Base-by-base conservation (phyloP, 2,888 invertebrate species). In the Herminia tarsipennalis region DNA sequence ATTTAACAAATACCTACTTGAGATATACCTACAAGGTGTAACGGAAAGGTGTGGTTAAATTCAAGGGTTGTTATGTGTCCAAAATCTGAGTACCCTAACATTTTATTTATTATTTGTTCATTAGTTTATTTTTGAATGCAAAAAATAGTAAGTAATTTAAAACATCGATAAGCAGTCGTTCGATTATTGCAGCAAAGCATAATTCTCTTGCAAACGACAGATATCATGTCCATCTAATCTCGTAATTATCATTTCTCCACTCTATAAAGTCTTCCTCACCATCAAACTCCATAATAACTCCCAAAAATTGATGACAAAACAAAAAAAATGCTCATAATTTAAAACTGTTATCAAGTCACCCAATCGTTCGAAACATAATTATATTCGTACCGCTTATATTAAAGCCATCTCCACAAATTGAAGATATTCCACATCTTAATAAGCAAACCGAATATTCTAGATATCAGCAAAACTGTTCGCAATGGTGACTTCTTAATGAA, bases 401-500 rank as follows among this genome's bases (percentile, higher is more conserved):
- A 79, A 83, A 84, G 81, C 78, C 70, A 79, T 76, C 75, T 71
- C 66, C 65, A 70, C 74, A 73, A 81, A 80, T 78, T 76, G 79
- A 80, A 81, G 81, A 82, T 79, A 84, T 85, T 83, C 78, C 73
- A 72, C 80, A 67, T 81, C 82, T 86, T 84, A 85, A 85, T 86
- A 85, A 83, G 80, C 72, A 73, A 72, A 76, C 80, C 82, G 76
- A 89, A 88, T 84, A 86, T 88, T 88, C 84, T 79, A 84, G 86
- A 87, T 87, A 89, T 88, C 88, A 83, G 86, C 80, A 72, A 50
- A 79, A 79, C 80, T 76, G 78, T 86, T 86, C 85, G 53, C 77
- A 82, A 84, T 87, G 82, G 81, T 78, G 86, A 86, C 83, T 86
- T 87, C 87, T 87, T 90, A 90, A 90, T 91, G 90, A 90, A 90